A percentile compares a stretch with the other conserved stretches of the same genome.
Evolutionary conservation across 2,113 vertebrate genomes (phyloP).

Genomic region (Lucifuga dentata): DNA sequence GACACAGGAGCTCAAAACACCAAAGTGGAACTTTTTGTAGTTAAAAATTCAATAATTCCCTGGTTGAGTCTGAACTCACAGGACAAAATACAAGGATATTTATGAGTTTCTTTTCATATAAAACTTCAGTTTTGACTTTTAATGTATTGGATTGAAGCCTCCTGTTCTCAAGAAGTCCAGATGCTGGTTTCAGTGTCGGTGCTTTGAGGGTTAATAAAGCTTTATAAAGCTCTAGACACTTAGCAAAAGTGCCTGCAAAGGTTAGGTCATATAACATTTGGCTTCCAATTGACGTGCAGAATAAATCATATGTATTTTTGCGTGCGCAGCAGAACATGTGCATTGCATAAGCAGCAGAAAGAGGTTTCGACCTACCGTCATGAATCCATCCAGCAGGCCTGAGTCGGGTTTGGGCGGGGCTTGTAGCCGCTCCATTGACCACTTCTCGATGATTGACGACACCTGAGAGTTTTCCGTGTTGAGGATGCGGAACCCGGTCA

Average conservation of each 20-base stretch:
- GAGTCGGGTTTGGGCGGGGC: slow-evolving; percentile 98
- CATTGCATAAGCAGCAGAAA: slow-evolving; percentile 4
- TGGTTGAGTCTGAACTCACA: too few species aligned
- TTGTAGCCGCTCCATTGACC: slow-evolving; percentile 98
- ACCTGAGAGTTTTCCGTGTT: slow-evolving; percentile 97
- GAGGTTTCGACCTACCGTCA: slow-evolving; percentile 88
- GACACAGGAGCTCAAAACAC: too few species aligned
- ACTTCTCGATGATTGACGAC: slow-evolving; percentile 97
- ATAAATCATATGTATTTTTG: not conserved
- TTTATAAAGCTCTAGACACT: slow-evolving; percentile 8
- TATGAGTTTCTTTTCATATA: too few species aligned
- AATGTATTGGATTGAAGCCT: too few species aligned
- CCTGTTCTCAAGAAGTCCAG: too few species aligned
- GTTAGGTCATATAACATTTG: not conserved
- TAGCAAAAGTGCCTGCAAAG: not conserved
- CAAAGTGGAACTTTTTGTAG: too few species aligned
- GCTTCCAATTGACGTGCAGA: slow-evolving; percentile 10
- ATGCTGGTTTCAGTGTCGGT: too few species aligned
- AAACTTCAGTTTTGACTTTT: too few species aligned
- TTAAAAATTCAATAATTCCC: too few species aligned
- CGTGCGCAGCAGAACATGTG: slow-evolving; percentile 27
- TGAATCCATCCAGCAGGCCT: slow-evolving; percentile 98
- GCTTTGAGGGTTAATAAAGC: too few species aligned
- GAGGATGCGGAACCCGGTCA: slow-evolving; percentile 97
- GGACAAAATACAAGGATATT: too few species aligned